Evolutionary conservation across 2,888 invertebrate species (phyloP), one percentile per base, ranked within the genome.

Genomic region (Tetropium fuscum): DNA sequence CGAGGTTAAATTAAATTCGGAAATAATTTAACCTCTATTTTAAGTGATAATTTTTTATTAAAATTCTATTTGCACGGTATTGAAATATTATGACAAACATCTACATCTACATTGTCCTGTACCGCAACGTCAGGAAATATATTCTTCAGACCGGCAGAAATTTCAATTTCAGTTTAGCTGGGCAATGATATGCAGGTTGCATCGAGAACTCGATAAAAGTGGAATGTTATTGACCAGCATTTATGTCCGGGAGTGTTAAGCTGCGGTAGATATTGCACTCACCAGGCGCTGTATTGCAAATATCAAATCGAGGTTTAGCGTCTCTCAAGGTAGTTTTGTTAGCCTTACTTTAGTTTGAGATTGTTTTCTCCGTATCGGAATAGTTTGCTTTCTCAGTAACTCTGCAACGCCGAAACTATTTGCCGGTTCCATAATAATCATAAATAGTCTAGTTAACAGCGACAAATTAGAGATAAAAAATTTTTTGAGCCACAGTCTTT

Each of bases 81-180:
- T 4, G 13, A 22, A 20, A 20, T 20, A 36, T 2, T 3, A 15
- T 20, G 20, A 47, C 32, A 32, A 47, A 20, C 13, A 34, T 34
- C 5, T 27, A 25, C 6, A 11, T 48, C 22, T 27, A 25, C 6
- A 11, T 48, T 34, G 18, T 20, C 13, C 25, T 20, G 34, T 25
- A 40, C 27, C 16, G n/a, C 25, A 40, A 15, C 1, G 11, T 18
- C 13, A 16, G 44, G 7, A 40, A 51, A 25, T 15, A n/a, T 40
- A 40, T 51, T 51, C 40, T 40, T 20, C 6, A 16, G 1, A 18
- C 13, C 40, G 45, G 43, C 41, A 45, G 41, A 51, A 51, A 38
- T 55, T 60, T 55, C 55, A 60, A 60, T 60, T 59, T 45, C 44
- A 51, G 27, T 36, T 36, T 45, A 51, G 30, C 45, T 30, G 22